Conservation (phyloP, 2,797 vertebrate genomes). For the Coluber constrictor region DNA sequence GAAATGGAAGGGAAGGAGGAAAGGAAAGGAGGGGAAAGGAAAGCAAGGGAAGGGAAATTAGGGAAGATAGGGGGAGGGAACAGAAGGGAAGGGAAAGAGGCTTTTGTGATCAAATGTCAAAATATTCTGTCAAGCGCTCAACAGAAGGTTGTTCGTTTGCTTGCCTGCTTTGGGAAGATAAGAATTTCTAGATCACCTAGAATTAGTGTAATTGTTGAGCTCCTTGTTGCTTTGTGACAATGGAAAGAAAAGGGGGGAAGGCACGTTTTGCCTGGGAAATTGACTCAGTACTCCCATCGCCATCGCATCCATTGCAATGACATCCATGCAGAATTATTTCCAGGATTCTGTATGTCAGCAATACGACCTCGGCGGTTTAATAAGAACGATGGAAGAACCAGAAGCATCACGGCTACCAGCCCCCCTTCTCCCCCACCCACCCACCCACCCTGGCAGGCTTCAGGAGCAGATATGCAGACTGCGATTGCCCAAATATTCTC, state of each 20-base stretch:
- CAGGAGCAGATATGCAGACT: not conserved
- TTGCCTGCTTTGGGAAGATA: not conserved
- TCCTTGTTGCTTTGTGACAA: conserved; percentile 12
- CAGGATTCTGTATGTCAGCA: not conserved
- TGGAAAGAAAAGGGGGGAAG: conserved; percentile 15
- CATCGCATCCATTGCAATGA: not conserved
- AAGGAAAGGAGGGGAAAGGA: accelerated
- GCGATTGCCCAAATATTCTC: not conserved
- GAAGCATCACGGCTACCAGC: not conserved
- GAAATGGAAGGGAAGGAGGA: too few species aligned
- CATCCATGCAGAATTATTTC: not conserved
- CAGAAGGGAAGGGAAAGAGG: too few species aligned
- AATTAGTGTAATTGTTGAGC: conserved; percentile 25
- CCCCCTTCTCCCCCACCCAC: too few species aligned
- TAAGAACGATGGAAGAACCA: not conserved
- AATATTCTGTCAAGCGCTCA: conserved; percentile 22
- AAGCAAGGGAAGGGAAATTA: too few species aligned
- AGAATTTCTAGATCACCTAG: conserved; percentile 38
- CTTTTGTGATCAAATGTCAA: not conserved
- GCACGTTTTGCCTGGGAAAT: not conserved
- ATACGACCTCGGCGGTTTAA: not conserved
- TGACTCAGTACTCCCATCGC: not conserved
- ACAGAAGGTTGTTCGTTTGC: conserved; percentile 22
- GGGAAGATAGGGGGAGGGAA: too few species aligned
- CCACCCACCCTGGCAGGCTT: not conserved